These are phyloP conservation scores for Chymomyza procnemis DNA, from an alignment of 2,888 invertebrate species.

Conservation along the genomic window DNA sequence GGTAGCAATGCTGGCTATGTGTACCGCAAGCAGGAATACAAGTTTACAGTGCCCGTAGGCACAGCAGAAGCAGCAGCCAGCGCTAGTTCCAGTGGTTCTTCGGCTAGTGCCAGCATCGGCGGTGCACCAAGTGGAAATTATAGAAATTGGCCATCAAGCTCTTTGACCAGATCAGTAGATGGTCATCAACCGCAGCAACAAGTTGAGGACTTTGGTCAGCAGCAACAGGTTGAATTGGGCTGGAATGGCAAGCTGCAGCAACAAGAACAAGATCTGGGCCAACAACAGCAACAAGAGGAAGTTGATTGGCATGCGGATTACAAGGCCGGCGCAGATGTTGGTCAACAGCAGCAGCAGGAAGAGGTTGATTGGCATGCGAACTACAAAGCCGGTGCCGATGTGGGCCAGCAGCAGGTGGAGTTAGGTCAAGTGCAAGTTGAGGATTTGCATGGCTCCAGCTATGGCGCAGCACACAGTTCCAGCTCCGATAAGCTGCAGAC, in stretches of 20 bases:
- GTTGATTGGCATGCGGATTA: constrained; percentile 31
- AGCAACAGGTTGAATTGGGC: constrained; percentile 42
- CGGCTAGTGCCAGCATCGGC: constrained; percentile 14
- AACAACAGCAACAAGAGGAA: constrained; percentile 41
- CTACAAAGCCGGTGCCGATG: constrained; percentile 4
- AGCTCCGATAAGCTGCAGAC: constrained; percentile 27
- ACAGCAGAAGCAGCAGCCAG: constrained; percentile 9
- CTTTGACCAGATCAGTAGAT: not conserved
- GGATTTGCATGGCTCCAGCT: constrained; percentile 16
- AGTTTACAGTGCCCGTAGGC: constrained; percentile 40
- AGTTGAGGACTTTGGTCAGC: constrained; percentile 48
- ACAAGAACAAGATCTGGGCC: constrained; percentile 34
- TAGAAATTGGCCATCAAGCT: not conserved
- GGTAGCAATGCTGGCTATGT: constrained; percentile 37
- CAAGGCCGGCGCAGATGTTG: constrained; percentile 18
- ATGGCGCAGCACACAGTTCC: constrained; percentile 8
- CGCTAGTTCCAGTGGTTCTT: constrained; percentile 5
- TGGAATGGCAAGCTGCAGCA: constrained; percentile 27
- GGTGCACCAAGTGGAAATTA: not conserved
- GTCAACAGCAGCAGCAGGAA: constrained; percentile 37
- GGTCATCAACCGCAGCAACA: constrained; percentile 38
- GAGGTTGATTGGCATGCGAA: constrained; percentile 30
- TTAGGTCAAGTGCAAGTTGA: constrained; percentile 41
- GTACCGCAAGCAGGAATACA: constrained; percentile 54
- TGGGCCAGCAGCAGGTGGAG: constrained; percentile 25